These are phyloP conservation scores for Caenorhabditis plicata DNA, from an alignment of 2,888 invertebrate species.

Conservation along the genomic window DNA sequence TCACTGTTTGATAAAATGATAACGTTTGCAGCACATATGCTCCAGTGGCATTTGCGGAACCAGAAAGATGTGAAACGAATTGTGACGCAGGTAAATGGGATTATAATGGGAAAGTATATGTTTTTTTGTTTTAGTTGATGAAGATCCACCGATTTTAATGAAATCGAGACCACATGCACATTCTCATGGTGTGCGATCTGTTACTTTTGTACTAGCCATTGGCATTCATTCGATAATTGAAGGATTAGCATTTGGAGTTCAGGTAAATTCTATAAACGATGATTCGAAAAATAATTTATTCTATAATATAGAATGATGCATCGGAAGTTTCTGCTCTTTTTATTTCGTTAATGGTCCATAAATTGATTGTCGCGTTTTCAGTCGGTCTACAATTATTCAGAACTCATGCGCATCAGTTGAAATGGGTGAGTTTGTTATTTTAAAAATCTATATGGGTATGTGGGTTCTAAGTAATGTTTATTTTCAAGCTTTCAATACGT, in stretches of 20 bases:
- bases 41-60: slow-evolving; percentile 60
- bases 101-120: too few relatives aligned
- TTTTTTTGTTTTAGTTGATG: too few relatives aligned
- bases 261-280: background rate
- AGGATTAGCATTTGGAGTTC: slow-evolving; percentile 66
- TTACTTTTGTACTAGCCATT: slow-evolving; percentile 70
- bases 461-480: too few relatives aligned
- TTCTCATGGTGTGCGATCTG: slow-evolving; percentile 66
- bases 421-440: slow-evolving; percentile 43
- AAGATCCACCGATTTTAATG: slow-evolving; percentile 65
- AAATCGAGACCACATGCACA: slow-evolving; percentile 63
- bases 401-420: slow-evolving; percentile 63
- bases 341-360: slow-evolving; percentile 63
- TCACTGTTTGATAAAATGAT: background rate
- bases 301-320: slow-evolving; percentile 9
- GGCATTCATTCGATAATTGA: slow-evolving; percentile 73
- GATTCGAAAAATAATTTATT: background rate
- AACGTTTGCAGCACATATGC: slow-evolving; percentile 40
- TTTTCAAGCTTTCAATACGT: too few relatives aligned
- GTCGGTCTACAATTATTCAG: slow-evolving; percentile 68
- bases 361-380: slow-evolving; percentile 71
- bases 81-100: too few relatives aligned
- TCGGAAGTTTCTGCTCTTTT: slow-evolving; percentile 50
- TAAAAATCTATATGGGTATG: too few relatives aligned
- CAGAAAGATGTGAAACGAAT: slow-evolving; percentile 64